A percentile compares a stretch with the other conserved stretches of the same genome.
Conservation (phyloP, 2,113 vertebrate species). For the Sprattus sprattus region DNA sequence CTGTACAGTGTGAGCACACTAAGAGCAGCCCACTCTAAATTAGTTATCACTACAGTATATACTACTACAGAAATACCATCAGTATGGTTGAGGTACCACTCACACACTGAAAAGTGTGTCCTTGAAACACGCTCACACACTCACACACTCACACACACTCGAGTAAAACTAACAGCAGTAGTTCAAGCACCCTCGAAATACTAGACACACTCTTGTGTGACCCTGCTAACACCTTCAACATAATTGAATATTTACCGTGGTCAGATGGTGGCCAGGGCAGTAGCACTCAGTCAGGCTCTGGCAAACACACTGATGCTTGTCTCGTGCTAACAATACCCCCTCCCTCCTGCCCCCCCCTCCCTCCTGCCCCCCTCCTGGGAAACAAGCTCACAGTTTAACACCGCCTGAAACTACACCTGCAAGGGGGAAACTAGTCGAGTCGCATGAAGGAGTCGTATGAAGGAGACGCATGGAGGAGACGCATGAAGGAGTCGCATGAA, state of each 20-base stretch:
- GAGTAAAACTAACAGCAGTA: neutral
- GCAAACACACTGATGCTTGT: neutral
- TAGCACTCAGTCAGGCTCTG: neutral
- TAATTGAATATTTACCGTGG: conserved; percentile 1
- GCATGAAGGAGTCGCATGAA: too few relatives aligned
- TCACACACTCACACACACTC: neutral
- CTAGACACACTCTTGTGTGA: neutral
- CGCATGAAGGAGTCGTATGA: too few relatives aligned
- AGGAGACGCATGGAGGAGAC: too few relatives aligned
- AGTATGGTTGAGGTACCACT: conserved; percentile 28
- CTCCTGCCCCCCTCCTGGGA: neutral
- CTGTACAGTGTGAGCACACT: too few relatives aligned
- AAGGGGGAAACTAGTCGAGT: too few relatives aligned
- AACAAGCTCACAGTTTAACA: neutral
- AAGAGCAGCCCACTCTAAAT: too few relatives aligned
- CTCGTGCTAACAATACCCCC: neutral
- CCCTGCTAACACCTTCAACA: neutral
- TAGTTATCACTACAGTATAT: too few relatives aligned
- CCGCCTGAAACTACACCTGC: too few relatives aligned
- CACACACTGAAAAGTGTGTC: neutral
- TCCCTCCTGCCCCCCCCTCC: neutral
- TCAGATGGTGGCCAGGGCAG: neutral
- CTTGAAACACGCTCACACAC: neutral
- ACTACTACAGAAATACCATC: too few relatives aligned
- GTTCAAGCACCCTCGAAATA: neutral